Evolutionary conservation across 2,888 invertebrate genomes (phyloP).

Genomic region (Pogonocherus hispidulus): DNA sequence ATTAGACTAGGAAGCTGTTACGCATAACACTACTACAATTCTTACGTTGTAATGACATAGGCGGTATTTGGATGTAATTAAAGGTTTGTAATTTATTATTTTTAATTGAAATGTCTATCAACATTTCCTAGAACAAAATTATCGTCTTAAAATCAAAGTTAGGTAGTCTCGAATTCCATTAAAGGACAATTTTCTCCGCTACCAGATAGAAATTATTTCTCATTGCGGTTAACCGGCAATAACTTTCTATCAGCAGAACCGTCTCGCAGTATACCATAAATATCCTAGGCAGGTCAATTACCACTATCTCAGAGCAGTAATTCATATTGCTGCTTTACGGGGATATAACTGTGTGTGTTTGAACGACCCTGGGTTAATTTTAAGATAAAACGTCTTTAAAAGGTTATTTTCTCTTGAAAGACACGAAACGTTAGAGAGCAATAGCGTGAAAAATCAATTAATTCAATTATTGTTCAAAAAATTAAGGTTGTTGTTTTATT

Average conservation of each 20-base stretch:
- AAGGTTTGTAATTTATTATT: too few relatives aligned
- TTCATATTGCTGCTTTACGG: constrained; percentile 17
- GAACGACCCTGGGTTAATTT: constrained; percentile 21
- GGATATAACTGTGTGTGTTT: constrained; percentile 20
- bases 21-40: too few relatives aligned
- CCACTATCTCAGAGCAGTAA: constrained; percentile 30
- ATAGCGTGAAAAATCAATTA: not conserved
- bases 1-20: too few relatives aligned
- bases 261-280: constrained; percentile 32
- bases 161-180: not conserved
- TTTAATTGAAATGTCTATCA: too few relatives aligned
- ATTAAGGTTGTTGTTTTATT: too few relatives aligned
- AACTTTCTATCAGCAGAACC: constrained; percentile 22
- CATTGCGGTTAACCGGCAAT: constrained; percentile 2
- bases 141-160: too few relatives aligned
- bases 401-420: constrained; percentile 11
- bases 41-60: too few relatives aligned
- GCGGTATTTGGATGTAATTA: too few relatives aligned
- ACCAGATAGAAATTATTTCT: constrained; percentile 1
- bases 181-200: not conserved
- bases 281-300: constrained; percentile 34
- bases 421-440: not conserved
- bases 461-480: too few relatives aligned
- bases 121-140: too few relatives aligned
- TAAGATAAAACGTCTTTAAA: constrained; percentile 3